Conservation (phyloP, 2,888 invertebrate genomes). For the Coleophora deauratella region DNA sequence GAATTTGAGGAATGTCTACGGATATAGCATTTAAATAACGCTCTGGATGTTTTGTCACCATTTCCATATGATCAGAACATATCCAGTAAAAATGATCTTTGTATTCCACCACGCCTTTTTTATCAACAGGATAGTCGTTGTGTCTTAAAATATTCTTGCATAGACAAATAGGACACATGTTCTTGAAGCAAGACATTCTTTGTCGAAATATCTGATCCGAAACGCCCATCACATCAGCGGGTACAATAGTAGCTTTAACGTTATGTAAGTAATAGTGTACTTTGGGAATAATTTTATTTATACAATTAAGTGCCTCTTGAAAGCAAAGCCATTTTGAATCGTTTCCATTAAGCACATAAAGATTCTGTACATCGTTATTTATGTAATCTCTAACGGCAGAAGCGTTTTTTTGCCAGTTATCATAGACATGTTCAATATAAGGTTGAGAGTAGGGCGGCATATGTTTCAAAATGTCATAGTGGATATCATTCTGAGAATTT, state of each 20-base stretch:
- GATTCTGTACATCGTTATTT: constrained; percentile 69
- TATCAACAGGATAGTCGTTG: constrained; percentile 63
- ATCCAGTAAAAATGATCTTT: constrained; percentile 74
- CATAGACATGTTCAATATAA: constrained; percentile 55
- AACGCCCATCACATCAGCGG: constrained; percentile 67
- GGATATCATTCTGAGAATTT: constrained; percentile 51
- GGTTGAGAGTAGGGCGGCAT: constrained; percentile 44
- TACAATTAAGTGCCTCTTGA: constrained; percentile 42
- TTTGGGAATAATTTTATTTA: constrained; percentile 47
- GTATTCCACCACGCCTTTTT: constrained; percentile 73
- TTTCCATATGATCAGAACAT: constrained; percentile 67
- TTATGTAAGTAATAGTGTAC: constrained; percentile 69
- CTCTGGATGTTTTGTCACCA: constrained; percentile 57
- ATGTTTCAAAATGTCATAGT: constrained; percentile 36
- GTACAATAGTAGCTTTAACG: constrained; percentile 58
- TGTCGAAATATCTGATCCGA: constrained; percentile 68
- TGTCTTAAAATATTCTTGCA: constrained; percentile 37
- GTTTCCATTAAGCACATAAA: constrained; percentile 59
- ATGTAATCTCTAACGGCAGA: constrained; percentile 62
- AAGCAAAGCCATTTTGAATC: constrained; percentile 73
- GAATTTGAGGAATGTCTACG: constrained; percentile 62
- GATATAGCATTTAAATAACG: constrained; percentile 33
- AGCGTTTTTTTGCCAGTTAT: constrained; percentile 47
- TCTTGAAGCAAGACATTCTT: constrained; percentile 63
- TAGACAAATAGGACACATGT: constrained; percentile 77